Evolutionary conservation across 2,113 vertebrate genomes (phyloP).

Genomic region (Ptychochromis oligacanthus): DNA sequence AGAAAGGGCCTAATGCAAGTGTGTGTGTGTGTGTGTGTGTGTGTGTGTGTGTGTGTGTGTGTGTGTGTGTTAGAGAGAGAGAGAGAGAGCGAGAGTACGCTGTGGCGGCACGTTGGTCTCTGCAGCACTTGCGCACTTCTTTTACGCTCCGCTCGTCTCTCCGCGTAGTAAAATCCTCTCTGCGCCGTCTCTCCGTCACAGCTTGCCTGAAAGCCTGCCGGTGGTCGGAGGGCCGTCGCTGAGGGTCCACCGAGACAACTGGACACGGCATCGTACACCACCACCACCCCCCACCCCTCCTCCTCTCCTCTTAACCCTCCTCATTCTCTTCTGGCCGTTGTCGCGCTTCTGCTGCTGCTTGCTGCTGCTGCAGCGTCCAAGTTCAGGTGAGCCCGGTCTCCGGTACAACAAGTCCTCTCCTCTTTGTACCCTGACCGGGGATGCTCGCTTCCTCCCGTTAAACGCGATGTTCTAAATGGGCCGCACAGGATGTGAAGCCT

Average conservation of each 20-base stretch:
- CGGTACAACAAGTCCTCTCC: slow-evolving; percentile 60
- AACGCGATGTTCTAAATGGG: slow-evolving; percentile 75
- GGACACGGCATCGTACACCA: slow-evolving; percentile 4
- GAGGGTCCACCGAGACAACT: slow-evolving; percentile 9
- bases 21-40: slow-evolving; percentile 5
- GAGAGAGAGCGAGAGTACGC: slow-evolving; percentile 31
- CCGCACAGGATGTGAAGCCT: slow-evolving; percentile 77
- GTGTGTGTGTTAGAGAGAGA: slow-evolving; percentile 3
- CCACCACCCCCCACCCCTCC: not conserved
- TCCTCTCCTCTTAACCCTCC: not conserved
- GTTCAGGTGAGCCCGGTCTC: slow-evolving; percentile 52
- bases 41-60: not conserved
- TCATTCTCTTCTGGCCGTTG: slow-evolving; percentile 13
- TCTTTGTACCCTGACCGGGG: slow-evolving; percentile 8
- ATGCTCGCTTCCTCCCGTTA: slow-evolving; percentile 55
- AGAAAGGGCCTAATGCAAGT: not conserved
- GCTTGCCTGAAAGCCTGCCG: slow-evolving; percentile 2
- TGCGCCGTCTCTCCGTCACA: slow-evolving; percentile 21
- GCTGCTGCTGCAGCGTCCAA: slow-evolving; percentile 54
- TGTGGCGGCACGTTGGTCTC: slow-evolving; percentile 55
- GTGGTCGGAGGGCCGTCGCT: not conserved
- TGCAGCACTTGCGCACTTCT: slow-evolving; percentile 68
- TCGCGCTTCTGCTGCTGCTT: slow-evolving; percentile 56
- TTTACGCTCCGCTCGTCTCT: slow-evolving; percentile 39
- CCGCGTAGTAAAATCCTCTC: slow-evolving; percentile 33